Conservation (phyloP, 2,888 invertebrate species). For the Epiblema foenella region DNA sequence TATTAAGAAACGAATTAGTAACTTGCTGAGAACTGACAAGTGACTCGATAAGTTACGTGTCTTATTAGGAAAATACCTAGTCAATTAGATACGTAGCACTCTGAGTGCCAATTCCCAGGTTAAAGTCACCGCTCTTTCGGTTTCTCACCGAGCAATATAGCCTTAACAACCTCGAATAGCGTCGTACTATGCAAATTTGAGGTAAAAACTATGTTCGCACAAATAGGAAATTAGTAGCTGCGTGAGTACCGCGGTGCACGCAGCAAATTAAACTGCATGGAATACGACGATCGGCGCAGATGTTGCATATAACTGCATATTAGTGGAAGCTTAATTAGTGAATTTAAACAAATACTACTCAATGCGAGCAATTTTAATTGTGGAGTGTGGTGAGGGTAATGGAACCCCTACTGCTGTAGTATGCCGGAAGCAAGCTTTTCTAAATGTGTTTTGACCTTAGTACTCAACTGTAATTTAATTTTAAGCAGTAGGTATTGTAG, state of each 20-base stretch:
- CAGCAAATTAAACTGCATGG: constrained; percentile 72
- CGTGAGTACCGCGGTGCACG: constrained; percentile 56
- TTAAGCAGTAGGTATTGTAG: neutral
- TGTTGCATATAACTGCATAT: constrained; percentile 80
- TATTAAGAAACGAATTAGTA: neutral
- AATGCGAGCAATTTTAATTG: constrained; percentile 80
- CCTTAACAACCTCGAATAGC: neutral
- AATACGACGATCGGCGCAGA: constrained; percentile 68
- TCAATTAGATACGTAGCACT: neutral
- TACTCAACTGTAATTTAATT: constrained; percentile 5
- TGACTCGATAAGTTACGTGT: neutral
- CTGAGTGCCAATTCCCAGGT: constrained; percentile 1
- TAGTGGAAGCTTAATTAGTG: constrained; percentile 78
- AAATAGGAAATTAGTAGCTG: constrained; percentile 72
- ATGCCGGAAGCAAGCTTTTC: constrained; percentile 39
- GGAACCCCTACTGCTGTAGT: constrained; percentile 54
- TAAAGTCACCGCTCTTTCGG: neutral
- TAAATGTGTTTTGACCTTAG: constrained; percentile 2
- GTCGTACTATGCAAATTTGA: constrained; percentile 34
- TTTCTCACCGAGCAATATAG: constrained; percentile 1
- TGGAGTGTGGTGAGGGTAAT: constrained; percentile 61
- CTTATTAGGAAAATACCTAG: neutral
- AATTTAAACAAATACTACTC: constrained; percentile 82
- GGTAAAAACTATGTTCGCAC: constrained; percentile 63
- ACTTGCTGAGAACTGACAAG: neutral